Evolutionary conservation across 2,113 vertebrate genomes (phyloP), one percentile per base, ranked within the genome.

Genomic region (Pedionomus torquatus): DNA sequence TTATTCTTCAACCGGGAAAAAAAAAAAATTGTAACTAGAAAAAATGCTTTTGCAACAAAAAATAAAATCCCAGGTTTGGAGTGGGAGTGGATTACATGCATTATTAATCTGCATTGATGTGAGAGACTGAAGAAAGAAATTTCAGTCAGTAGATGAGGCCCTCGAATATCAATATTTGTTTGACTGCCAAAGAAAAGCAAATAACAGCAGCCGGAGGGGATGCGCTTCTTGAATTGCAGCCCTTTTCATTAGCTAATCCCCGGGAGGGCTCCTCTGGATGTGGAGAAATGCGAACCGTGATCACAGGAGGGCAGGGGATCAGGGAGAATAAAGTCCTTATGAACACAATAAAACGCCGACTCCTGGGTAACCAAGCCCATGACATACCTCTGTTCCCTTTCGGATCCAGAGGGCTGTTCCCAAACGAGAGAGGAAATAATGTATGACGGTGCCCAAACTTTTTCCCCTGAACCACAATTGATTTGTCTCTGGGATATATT

Each of bases 191-290:
- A 81, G 79, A 58, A 84, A 60, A 90, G 68, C 48, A 90, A 96
- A 79, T 63, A 91, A 86, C 31, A 78, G 71, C 48, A 87, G 68
- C 79, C 85, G 89, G 83, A 89, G 68, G 51, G 76, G 64, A 87
- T 88, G 52, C 46, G 65, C 93, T 84, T 91, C 95, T 92, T 84
- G 89, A 94, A 95, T 92, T 97, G 89, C 49, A 95, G 74, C 49
- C 76, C 94, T 95, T 97, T 97, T 97, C 94, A 94, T 97, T 97
- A 97, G 66, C 75, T 93, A 63, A 91, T 83, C 8, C 93, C 77
- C 87, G 31, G 46, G 70, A 87, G 93, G 18, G 65, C 83, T 91
- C 68, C 52, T 89, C 71, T 76, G 75, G 70, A 72, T 66, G 58
- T 89, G 61, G 17, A 89, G 77, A 89, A 96, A 87, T 51, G 63